Conservation (phyloP, 2,888 invertebrate species). For the Dermolepida albohirtum region DNA sequence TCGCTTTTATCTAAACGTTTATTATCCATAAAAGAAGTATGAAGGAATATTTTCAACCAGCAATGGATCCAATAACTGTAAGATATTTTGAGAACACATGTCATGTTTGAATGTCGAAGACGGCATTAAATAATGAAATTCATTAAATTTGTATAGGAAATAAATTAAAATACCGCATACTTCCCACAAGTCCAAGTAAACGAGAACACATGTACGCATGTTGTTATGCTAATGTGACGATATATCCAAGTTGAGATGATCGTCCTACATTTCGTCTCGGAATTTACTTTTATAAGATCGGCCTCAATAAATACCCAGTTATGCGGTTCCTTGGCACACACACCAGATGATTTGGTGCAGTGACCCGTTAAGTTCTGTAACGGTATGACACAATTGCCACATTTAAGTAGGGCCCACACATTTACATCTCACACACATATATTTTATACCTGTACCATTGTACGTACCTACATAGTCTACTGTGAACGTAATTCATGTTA, state of each 20-base stretch:
- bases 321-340: conserved; percentile 33
- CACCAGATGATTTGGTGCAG: conserved; percentile 42
- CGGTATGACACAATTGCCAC: conserved; percentile 42
- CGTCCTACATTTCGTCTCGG: conserved; percentile 35
- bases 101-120: background rate
- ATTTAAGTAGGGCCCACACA: conserved; percentile 28
- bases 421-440: background rate
- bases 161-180: background rate
- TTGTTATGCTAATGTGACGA: conserved; percentile 29
- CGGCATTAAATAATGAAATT: too few relatives aligned
- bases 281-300: conserved; percentile 38
- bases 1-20: too few relatives aligned
- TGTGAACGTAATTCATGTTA: too few relatives aligned
- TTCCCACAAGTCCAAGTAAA: background rate
- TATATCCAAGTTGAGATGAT: conserved; percentile 13
- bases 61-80: too few relatives aligned
- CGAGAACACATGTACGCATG: background rate
- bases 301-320: conserved; percentile 33
- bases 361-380: conserved; percentile 41
- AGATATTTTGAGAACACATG: background rate
- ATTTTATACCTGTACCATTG: background rate
- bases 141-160: too few relatives aligned
- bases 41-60: too few relatives aligned
- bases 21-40: too few relatives aligned
- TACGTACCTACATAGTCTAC: background rate